These are phyloP conservation scores for Solen grandis DNA, from an alignment of 1,140 invertebrate genomes.

Conservation along the genomic window DNA sequence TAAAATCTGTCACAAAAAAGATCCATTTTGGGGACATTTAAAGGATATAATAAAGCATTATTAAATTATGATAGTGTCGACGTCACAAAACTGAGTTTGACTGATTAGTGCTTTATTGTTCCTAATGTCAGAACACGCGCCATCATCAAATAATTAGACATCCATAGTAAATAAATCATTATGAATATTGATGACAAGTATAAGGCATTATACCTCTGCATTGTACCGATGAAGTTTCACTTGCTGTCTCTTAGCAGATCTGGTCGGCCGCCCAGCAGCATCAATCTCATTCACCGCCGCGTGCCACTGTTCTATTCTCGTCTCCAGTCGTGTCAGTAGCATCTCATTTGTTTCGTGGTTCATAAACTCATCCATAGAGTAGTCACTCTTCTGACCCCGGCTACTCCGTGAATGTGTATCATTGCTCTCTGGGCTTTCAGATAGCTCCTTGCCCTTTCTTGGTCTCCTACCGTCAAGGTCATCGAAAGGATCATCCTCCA, in stretches of 20 bases:
- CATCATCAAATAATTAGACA: no score
- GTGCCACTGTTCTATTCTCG: slow-evolving; percentile 65
- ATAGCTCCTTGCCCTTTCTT: slow-evolving; percentile 14
- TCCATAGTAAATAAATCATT: no score
- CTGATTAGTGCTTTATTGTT: no score
- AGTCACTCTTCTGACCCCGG: slow-evolving; percentile 10
- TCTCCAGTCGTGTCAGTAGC: slow-evolving; percentile 58
- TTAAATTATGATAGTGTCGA: no score
- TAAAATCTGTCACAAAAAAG: no score
- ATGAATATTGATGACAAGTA: no score
- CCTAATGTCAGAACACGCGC: no score
- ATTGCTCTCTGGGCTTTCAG: neutral
- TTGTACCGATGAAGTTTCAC: slow-evolving; percentile 63
- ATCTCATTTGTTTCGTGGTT: slow-evolving; percentile 54
- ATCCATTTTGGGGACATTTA: no score
- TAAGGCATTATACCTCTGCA: slow-evolving; percentile 60
- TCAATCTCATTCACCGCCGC: slow-evolving; percentile 50
- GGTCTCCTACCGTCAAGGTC: slow-evolving; percentile 19
- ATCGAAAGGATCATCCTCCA: neutral
- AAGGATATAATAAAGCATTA: no score
- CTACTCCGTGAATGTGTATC: neutral
- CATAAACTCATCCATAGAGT: slow-evolving; percentile 55
- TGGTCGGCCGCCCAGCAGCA: neutral
- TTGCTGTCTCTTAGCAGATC: slow-evolving; percentile 18
- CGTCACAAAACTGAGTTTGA: no score